phyloP scores from a whole-genome alignment of 2,888 invertebrate species.

The Polymixis lichenea region DNA sequence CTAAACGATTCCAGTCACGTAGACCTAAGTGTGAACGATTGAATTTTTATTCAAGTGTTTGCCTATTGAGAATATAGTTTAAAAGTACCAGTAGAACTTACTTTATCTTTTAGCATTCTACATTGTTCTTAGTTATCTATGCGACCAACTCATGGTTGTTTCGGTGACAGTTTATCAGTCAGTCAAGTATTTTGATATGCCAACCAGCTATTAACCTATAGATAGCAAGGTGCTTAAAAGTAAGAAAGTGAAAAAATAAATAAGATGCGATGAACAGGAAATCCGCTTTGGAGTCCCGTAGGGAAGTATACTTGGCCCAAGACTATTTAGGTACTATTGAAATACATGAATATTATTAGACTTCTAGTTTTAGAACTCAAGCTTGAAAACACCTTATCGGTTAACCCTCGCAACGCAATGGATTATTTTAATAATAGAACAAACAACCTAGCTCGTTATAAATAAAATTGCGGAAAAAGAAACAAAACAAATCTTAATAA shows the following conservation, averaged over 20 bases:
- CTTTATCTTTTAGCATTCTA: slow-evolving; percentile 9
- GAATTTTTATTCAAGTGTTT: slow-evolving; percentile 69
- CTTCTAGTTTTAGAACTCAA: background rate
- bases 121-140: slow-evolving; percentile 19
- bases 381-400: background rate
- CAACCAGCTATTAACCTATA: background rate
- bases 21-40: slow-evolving; percentile 68
- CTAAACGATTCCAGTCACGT: slow-evolving; percentile 72
- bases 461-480: slow-evolving; percentile 15
- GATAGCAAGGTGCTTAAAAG: background rate
- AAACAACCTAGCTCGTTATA: background rate
- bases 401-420: slow-evolving; percentile 29
- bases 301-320: background rate
- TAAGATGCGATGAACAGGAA: background rate
- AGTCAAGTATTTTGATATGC: slow-evolving; percentile 2
- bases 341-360: background rate
- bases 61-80: slow-evolving; percentile 64
- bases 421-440: slow-evolving; percentile 15
- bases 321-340: background rate
- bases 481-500: slow-evolving; percentile 28
- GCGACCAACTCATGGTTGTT: background rate
- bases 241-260: background rate
- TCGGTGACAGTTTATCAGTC: slow-evolving; percentile 9
- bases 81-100: slow-evolving; percentile 31
- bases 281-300: background rate